Evolutionary conservation across 1,140 invertebrate species (phyloP).

Genomic region (Matsumurasca onukii): DNA sequence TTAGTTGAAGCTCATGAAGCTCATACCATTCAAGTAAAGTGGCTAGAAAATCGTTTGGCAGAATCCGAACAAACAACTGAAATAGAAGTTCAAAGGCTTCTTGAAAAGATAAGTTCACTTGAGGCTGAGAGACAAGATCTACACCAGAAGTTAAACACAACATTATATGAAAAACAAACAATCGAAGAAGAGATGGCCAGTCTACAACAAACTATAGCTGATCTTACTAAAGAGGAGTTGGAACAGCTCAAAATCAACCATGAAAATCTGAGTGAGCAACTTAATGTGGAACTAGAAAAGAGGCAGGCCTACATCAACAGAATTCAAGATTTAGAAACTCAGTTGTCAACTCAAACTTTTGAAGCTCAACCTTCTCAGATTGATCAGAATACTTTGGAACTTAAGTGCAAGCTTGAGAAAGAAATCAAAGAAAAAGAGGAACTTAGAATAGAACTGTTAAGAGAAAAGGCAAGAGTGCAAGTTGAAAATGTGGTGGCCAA

Average conservation of each 20-base stretch:
- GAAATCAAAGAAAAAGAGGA: constrained; percentile 29
- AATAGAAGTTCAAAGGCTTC: constrained; percentile 57
- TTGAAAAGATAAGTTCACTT: constrained; percentile 49
- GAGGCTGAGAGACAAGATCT: constrained; percentile 48
- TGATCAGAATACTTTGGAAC: background rate
- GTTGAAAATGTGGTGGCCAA: constrained; percentile 23
- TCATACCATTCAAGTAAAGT: constrained; percentile 48
- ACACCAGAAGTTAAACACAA: constrained; percentile 13
- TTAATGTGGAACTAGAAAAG: constrained; percentile 12
- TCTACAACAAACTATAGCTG: constrained; percentile 6
- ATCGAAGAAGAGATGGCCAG: constrained; percentile 11
- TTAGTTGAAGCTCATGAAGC: constrained; percentile 46
- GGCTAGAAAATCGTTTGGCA: constrained; percentile 54
- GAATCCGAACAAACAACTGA: constrained; percentile 46
- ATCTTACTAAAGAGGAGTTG: constrained; percentile 17
- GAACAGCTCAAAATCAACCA: constrained; percentile 15
- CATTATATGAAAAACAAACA: background rate
- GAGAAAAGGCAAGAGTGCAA: constrained; percentile 27
- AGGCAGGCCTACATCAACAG: background rate
- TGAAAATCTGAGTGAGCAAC: background rate
- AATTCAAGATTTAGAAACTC: constrained; percentile 24
- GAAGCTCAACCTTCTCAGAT: background rate
- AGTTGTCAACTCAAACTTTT: background rate
- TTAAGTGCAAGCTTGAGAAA: constrained; percentile 12
- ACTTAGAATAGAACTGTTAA: constrained; percentile 14